Evolutionary conservation across 2,113 vertebrate genomes (phyloP).

Genomic region (Cyanoderma ruficeps): DNA sequence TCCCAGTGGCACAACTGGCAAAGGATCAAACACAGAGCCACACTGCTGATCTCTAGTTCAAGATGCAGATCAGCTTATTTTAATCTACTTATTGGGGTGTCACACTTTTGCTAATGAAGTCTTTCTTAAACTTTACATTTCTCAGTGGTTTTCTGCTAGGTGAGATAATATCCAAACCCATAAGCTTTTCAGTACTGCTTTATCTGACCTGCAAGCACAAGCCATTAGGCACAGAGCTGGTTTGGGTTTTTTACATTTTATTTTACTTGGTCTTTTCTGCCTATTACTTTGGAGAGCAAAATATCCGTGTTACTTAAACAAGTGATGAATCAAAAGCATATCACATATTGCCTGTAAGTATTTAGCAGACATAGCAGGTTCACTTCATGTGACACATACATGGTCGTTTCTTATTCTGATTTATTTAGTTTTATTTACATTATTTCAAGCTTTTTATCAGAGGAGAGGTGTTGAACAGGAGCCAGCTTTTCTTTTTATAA

Average conservation of each 20-base stretch:
- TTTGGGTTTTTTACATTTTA: neutral
- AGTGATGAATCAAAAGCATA: neutral
- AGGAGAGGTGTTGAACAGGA: neutral
- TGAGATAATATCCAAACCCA: neutral
- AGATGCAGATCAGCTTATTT: neutral
- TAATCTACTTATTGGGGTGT: neutral
- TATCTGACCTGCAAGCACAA: neutral
- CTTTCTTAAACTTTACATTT: neutral
- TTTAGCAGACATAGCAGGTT: neutral
- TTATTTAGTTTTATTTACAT: neutral
- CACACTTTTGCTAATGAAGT: neutral
- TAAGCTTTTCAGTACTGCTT: neutral
- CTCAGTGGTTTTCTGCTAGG: neutral
- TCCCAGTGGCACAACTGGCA: neutral
- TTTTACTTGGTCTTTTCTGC: neutral
- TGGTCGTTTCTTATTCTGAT: neutral
- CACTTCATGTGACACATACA: neutral
- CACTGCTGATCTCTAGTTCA: neutral
- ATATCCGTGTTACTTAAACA: neutral
- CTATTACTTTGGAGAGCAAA: neutral
- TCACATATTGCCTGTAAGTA: neutral
- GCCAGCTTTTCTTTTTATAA: neutral
- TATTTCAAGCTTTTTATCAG: neutral
- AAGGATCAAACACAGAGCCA: neutral
- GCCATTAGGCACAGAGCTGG: neutral